phyloP scores from a whole-genome alignment of 1,140 invertebrate species.

The Diachasma alloeum region DNA sequence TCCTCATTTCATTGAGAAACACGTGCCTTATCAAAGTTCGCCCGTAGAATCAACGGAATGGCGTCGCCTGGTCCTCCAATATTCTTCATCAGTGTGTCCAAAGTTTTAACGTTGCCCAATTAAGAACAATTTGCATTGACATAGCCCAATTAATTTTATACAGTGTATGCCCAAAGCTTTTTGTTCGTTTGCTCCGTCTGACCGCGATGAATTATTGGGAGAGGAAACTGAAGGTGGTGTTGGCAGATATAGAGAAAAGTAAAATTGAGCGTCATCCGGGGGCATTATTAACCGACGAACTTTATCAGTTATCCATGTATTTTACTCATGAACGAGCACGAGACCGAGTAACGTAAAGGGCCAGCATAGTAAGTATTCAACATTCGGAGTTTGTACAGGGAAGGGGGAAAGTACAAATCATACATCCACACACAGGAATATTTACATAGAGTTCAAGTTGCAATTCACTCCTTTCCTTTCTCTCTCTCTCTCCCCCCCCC shows the following conservation, averaged over 20 bases:
- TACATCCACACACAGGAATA: not conserved
- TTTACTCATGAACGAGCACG: constrained; percentile 33
- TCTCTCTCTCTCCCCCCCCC: not conserved
- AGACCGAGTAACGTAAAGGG: not conserved
- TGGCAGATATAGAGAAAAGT: not conserved
- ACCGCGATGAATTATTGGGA: not conserved
- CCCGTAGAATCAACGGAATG: not conserved
- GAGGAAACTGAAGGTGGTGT: not conserved
- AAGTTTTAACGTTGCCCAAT: not conserved
- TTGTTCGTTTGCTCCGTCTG: not conserved
- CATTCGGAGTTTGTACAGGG: not conserved
- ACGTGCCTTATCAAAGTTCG: not conserved
- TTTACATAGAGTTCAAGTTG: not conserved
- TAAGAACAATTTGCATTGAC: not conserved
- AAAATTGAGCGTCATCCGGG: not conserved
- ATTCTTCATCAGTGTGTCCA: not conserved
- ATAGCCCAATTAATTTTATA: not conserved
- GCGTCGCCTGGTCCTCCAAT: not conserved
- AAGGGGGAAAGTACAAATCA: not conserved
- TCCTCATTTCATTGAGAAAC: not conserved
- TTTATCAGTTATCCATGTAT: constrained; percentile 44
- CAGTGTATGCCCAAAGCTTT: not conserved
- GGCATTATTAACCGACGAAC: constrained; percentile 42
- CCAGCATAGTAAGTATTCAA: constrained; percentile 34
- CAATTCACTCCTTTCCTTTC: not conserved